phyloP scores from a whole-genome alignment of 2,113 vertebrate genomes.

The Lepus europaeus region DNA sequence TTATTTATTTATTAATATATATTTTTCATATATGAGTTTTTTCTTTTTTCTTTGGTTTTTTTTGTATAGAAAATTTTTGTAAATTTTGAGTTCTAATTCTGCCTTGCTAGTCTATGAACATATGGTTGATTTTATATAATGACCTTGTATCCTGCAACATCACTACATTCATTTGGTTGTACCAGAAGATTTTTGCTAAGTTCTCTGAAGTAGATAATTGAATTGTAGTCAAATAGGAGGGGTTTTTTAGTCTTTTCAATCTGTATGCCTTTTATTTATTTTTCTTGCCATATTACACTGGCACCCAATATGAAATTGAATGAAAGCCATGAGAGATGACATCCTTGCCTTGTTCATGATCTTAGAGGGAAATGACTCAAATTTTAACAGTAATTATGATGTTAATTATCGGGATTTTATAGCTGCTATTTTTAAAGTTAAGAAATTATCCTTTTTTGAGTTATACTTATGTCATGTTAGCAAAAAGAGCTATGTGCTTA shows the following conservation, averaged over 20 bases:
- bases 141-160: too few relatives aligned
- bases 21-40: too few relatives aligned
- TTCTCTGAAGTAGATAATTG: neutral
- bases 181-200: neutral
- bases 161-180: slow-evolving; percentile 51
- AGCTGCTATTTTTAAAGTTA: neutral
- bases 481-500: neutral
- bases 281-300: slow-evolving; percentile 53
- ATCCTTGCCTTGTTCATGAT: neutral
- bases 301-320: neutral
- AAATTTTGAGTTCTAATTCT: too few relatives aligned
- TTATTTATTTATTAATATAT: too few relatives aligned
- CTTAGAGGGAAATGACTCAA: neutral
- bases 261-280: neutral
- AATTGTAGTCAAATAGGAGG: neutral
- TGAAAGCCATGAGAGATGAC: neutral
- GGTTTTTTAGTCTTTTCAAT: neutral
- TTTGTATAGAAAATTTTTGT: too few relatives aligned
- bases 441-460: neutral
- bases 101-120: too few relatives aligned
- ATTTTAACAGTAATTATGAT: neutral
- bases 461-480: neutral
- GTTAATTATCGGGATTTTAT: neutral
- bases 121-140: too few relatives aligned
- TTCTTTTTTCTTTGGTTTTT: too few relatives aligned